Evolutionary conservation across 2,888 invertebrate species (phyloP), one percentile per base, ranked within the genome.

Genomic region (Drosophila longiperda): DNA sequence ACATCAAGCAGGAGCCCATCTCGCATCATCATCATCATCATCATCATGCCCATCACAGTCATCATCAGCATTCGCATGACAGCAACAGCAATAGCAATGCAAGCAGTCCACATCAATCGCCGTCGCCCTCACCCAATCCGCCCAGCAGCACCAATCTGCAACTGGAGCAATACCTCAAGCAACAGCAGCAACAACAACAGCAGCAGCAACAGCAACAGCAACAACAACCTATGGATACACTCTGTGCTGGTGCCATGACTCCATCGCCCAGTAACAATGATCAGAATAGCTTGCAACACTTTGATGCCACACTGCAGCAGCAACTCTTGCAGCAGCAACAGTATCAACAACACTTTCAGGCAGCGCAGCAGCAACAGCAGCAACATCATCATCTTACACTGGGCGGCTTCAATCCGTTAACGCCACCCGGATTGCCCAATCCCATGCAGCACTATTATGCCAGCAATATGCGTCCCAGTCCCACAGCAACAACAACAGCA

Each of bases 401-500:
- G 50, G 94, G 95, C 0, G 94, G 94, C 0, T 95, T 95, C 84
- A 95, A 94, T 83, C 94, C 95, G 0, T 93, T 95, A 42, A 95
- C 95, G 8, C 95, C 95, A 0, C 95, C 95, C 0, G 94, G 94
- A 9, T 94, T 95, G 69, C 93, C 93, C 38, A 91, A 90, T 74
- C 92, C 92, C 26, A 65, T 86, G 80, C 89, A 81, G 73, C 77
- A 91, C 75, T 92, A 88, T 65, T 92, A 91, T 57, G 75, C 75
- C 26, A 67, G 66, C 48, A 80, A 64, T 36, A 66, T 86, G 72
- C 87, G 84, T 3, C 90, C 87, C 53, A 92, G 87, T 50, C 87
- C 88, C 5, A 73, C 73, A 38, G 59, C 66, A 15, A 20, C 74
- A 9, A 32, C 80, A 48, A 2, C 48, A 8, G 34, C 53, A 9